Evolutionary conservation across 1,140 invertebrate species (phyloP).

Genomic region (Eumaeus atala): DNA sequence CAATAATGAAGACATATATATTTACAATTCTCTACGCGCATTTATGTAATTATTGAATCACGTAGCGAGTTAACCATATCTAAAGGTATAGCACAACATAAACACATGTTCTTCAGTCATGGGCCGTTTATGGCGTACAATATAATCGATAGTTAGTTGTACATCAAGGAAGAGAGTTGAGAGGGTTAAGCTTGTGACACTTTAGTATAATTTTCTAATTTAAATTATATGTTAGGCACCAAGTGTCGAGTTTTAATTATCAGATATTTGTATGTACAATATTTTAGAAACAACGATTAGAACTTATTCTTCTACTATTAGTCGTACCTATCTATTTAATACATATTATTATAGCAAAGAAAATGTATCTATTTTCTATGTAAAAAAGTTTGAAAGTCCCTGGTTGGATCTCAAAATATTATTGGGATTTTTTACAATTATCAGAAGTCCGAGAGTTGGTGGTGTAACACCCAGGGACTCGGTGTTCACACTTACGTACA

Average conservation of each 20-base stretch:
- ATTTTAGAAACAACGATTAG: no score
- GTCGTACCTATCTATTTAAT: no score
- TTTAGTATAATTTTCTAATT: not conserved
- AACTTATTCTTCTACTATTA: no score
- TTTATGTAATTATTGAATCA: conserved; percentile 21
- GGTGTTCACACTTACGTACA: no score
- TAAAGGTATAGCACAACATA: conserved; percentile 24
- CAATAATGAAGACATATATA: conserved; percentile 7
- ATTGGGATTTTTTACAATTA: no score
- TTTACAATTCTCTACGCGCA: conserved; percentile 20
- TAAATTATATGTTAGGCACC: conserved; percentile 3
- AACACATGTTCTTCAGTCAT: conserved; percentile 32
- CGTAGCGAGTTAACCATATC: conserved; percentile 19
- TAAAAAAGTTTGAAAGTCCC: no score
- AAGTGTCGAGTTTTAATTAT: not conserved
- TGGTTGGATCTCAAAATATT: no score
- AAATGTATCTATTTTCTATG: no score
- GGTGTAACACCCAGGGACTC: no score
- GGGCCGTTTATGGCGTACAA: conserved; percentile 28
- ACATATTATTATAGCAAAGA: no score
- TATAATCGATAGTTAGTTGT: conserved; percentile 39
- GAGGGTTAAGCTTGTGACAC: conserved; percentile 38
- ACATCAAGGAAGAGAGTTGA: conserved; percentile 51
- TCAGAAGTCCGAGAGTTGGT: no score
- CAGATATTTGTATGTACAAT: no score